phyloP scores from a whole-genome alignment of 1,140 invertebrate species.

The Ylistrum balloti region DNA sequence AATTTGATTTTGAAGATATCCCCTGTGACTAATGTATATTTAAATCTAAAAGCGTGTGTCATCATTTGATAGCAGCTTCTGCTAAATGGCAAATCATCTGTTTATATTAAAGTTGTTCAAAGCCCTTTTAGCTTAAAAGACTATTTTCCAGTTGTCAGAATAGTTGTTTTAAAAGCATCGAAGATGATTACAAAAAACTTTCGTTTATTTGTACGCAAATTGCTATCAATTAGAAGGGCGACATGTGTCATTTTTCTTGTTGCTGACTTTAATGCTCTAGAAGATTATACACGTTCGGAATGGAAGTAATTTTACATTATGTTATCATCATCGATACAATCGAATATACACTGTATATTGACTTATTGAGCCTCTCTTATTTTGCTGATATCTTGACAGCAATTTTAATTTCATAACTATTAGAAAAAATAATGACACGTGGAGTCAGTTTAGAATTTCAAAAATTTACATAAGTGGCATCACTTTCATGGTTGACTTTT shows the following conservation, averaged over 20 bases:
- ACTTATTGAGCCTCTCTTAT: background rate
- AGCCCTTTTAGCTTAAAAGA: background rate
- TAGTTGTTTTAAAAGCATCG: background rate
- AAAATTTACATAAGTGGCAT: slow-evolving; percentile 35
- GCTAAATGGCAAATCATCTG: background rate
- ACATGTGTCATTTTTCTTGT: background rate
- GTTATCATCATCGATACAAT: background rate
- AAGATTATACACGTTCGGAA: background rate
- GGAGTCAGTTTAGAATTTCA: background rate
- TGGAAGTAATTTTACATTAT: background rate
- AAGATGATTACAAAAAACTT: background rate
- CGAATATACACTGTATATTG: background rate
- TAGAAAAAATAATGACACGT: background rate
- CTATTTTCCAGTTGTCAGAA: background rate
- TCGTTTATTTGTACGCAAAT: background rate
- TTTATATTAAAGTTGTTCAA: background rate
- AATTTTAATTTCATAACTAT: background rate
- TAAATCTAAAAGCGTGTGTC: slow-evolving; percentile 10
- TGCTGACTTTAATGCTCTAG: background rate
- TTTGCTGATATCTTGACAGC: background rate
- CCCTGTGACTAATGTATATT: slow-evolving; percentile 17
- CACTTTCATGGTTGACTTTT: background rate
- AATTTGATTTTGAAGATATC: background rate
- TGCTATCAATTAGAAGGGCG: background rate
- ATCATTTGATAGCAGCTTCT: background rate